Percentiles rank a stretch among this genome's conserved stretches.
phyloP scores from a whole-genome alignment of 2,113 vertebrate genomes.

The Lota lota region DNA sequence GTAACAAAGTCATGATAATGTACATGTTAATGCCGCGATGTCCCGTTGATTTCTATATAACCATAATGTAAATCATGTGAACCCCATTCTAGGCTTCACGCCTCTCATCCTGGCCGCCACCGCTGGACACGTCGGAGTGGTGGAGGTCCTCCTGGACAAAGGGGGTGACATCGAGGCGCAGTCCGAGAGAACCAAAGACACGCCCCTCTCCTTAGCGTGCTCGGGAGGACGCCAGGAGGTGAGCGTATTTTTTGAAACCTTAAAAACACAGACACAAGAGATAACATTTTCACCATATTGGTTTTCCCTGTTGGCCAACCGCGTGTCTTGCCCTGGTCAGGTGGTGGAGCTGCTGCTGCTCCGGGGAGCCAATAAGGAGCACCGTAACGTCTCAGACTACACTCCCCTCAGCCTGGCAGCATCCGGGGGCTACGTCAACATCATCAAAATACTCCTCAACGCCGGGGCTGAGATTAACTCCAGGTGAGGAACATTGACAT shows the following conservation, averaged over 20 bases:
- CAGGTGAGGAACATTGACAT: slow-evolving; percentile 72
- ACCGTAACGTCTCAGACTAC: slow-evolving; percentile 98
- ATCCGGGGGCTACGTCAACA: slow-evolving; percentile 97
- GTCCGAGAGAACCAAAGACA: slow-evolving; percentile 98
- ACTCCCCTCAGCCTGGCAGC: slow-evolving; percentile 96
- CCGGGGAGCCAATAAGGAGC: slow-evolving; percentile 97
- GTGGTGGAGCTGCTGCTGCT: slow-evolving; percentile 95
- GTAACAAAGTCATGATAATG: neutral
- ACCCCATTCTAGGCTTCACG: slow-evolving; percentile 82
- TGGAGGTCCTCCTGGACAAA: slow-evolving; percentile 97
- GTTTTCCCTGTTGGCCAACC: slow-evolving; percentile 6
- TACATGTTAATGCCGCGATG: neutral
- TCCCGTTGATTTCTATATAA: neutral
- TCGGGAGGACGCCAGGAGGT: slow-evolving; percentile 98
- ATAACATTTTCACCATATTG: slow-evolving; percentile 3
- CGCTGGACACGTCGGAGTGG: slow-evolving; percentile 95
- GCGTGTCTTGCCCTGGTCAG: slow-evolving; percentile 60
- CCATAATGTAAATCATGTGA: neutral
- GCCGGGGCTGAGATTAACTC: slow-evolving; percentile 99
- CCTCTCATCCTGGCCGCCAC: slow-evolving; percentile 97
- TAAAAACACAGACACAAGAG: too few relatives aligned
- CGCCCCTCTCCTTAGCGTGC: slow-evolving; percentile 93
- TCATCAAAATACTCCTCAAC: slow-evolving; percentile 98
- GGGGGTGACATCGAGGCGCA: slow-evolving; percentile 98
- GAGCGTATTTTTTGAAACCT: slow-evolving; percentile 1